These are phyloP conservation scores for Corbicula japonica DNA, from an alignment of 2,888 invertebrate species.

Conservation along the genomic window DNA sequence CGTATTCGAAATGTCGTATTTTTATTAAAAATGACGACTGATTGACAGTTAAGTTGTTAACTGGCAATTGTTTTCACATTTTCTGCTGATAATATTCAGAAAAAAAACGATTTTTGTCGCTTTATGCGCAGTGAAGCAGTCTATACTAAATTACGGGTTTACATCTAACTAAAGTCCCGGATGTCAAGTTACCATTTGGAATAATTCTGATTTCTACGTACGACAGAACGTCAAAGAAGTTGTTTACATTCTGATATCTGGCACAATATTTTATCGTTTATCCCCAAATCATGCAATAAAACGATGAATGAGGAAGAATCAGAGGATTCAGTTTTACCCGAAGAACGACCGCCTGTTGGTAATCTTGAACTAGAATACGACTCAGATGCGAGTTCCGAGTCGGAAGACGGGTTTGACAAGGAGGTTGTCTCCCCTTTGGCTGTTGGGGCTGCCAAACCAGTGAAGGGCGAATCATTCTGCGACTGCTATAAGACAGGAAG, in stretches of 20 bases:
- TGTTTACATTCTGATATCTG: conserved; percentile 6
- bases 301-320: conserved; percentile 34
- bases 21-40: no score
- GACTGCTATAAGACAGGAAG: conserved; percentile 76
- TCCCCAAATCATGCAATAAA: conserved; percentile 16
- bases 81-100: no score
- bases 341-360: conserved; percentile 17
- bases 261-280: not conserved
- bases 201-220: not conserved
- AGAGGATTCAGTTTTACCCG: conserved; percentile 21
- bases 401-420: conserved; percentile 50
- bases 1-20: no score
- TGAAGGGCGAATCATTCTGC: conserved; percentile 78
- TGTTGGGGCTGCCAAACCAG: conserved; percentile 65
- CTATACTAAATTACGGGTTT: no score
- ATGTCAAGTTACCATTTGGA: conserved; percentile 13
- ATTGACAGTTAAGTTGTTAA: no score
- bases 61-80: no score
- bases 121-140: no score
- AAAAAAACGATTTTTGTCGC: no score
- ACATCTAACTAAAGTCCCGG: not conserved
- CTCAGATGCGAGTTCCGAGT: conserved; percentile 45
- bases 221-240: not conserved
- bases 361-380: conserved; percentile 42
- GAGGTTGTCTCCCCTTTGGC: conserved; percentile 59